phyloP scores from a whole-genome alignment of 1,140 invertebrate species.

The Pinna nobilis region DNA sequence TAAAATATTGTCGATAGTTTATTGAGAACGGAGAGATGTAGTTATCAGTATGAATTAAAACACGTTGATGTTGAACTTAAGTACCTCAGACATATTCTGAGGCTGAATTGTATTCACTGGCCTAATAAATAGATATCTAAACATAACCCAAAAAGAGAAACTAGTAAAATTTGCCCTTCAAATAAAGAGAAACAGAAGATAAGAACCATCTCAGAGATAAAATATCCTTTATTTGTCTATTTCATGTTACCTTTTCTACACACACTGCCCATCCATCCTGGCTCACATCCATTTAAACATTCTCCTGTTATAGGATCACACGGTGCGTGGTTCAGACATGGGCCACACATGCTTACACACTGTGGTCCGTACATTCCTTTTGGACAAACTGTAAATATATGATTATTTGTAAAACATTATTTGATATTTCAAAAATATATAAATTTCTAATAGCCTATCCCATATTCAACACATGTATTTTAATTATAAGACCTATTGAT shows the following conservation, averaged over 20 bases:
- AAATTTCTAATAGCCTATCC: neutral
- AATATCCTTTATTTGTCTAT: too few relatives aligned
- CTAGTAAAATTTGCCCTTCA: too few relatives aligned
- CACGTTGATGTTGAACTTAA: too few relatives aligned
- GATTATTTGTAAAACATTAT: neutral
- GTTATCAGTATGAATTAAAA: too few relatives aligned
- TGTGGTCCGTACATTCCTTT: slow-evolving; percentile 46
- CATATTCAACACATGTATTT: neutral
- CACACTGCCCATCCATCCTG: slow-evolving; percentile 58
- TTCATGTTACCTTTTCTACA: slow-evolving; percentile 60
- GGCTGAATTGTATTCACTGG: too few relatives aligned
- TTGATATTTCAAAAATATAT: neutral
- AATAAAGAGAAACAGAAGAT: too few relatives aligned
- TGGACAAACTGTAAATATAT: slow-evolving; percentile 47
- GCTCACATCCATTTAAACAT: slow-evolving; percentile 58
- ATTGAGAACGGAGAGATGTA: too few relatives aligned
- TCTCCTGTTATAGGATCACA: slow-evolving; percentile 61
- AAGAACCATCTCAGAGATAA: too few relatives aligned
- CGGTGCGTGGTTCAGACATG: slow-evolving; percentile 49
- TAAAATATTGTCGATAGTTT: too few relatives aligned
- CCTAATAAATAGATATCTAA: too few relatives aligned
- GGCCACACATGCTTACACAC: slow-evolving; percentile 50
- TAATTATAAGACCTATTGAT: neutral
- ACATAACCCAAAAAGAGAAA: too few relatives aligned
- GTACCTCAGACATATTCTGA: too few relatives aligned